phyloP scores from a whole-genome alignment of 2,113 vertebrate genomes.

The Aix galericulata region DNA sequence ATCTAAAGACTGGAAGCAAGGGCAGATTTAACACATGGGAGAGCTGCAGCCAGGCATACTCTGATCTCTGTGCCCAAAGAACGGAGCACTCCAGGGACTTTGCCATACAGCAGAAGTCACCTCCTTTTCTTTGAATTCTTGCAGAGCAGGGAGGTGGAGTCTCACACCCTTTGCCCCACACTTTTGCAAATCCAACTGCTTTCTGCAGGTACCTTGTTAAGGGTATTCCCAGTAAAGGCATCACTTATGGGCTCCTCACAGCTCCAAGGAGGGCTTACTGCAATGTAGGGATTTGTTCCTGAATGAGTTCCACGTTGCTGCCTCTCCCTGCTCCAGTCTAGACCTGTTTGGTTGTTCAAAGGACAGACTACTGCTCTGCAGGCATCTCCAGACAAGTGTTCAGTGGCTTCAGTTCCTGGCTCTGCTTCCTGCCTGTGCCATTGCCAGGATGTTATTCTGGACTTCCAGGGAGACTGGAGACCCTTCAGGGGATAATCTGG shows the following conservation, averaged over 20 bases:
- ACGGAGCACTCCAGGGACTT: not conserved
- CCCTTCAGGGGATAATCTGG: not conserved
- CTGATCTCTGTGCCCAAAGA: not conserved
- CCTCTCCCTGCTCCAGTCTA: not conserved
- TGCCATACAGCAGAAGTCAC: not conserved
- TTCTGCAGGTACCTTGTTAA: not conserved
- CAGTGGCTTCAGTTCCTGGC: not conserved
- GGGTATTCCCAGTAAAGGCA: not conserved
- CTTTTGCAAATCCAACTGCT: not conserved
- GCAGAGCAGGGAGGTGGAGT: not conserved
- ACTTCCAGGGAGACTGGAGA: not conserved
- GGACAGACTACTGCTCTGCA: not conserved
- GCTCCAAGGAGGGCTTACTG: not conserved
- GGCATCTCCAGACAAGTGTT: not conserved
- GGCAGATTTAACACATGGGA: not conserved
- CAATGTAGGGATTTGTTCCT: accelerated
- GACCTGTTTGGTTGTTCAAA: not conserved
- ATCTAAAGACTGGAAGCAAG: not conserved
- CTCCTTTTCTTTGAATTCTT: not conserved
- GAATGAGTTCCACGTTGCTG: not conserved
- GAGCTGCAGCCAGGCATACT: not conserved
- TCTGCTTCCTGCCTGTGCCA: not conserved
- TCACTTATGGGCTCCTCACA: not conserved
- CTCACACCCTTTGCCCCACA: not conserved
- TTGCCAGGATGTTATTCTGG: not conserved